Evolutionary conservation across 2,797 vertebrate species (phyloP), one percentile per base, ranked within the genome.

Genomic region (Rhinogobio ventralis): DNA sequence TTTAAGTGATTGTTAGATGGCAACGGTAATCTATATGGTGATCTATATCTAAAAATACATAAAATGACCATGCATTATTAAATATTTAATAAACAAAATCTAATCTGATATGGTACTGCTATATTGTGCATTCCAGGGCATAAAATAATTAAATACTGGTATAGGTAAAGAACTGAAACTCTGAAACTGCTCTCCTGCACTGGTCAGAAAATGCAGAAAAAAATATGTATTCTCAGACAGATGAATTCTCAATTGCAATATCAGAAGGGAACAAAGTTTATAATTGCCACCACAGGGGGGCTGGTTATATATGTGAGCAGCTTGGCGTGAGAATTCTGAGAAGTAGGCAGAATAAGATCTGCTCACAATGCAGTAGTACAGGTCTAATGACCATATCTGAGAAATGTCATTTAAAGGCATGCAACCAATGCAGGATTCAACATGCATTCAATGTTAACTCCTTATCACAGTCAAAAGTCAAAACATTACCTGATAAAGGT

Each of bases 401-500:
- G 19, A 30, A 80, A 36, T 15, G 46, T n/a, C 74, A 55, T 79
- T 33, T 49, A 39, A 20, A n/a, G 55, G 62, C 62, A 83, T n/a
- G 11, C 49, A 57, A 15, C n/a, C 45, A 36, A 11, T 72, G 30
- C 39, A 66, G n/a, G 11, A 78, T 81, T 39, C 3, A 69, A 55
- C 49, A 75, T 76, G 76, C 39, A 42, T 42, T 42, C 39, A 42
- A 42, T 2, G 64, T 39, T 79, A 60, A 46, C 74, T 46, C 75
- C 82, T 88, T 87, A 88, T 90, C 87, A 86, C 72, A 88, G 86
- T 89, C 88, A 87, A 88, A 92, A 88, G 86, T 89, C 88, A 87
- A 88, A 92, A 92, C 90, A 93, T n/a, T 85, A 90, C 89, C 87
- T 90, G 89, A 92, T 91, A 89, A 90, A 90, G 89, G 90, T 90